A percentile compares a stretch with the other conserved stretches of the same genome.
Evolutionary conservation across 2,113 vertebrate genomes (phyloP).

Genomic region (Channa maculata): DNA sequence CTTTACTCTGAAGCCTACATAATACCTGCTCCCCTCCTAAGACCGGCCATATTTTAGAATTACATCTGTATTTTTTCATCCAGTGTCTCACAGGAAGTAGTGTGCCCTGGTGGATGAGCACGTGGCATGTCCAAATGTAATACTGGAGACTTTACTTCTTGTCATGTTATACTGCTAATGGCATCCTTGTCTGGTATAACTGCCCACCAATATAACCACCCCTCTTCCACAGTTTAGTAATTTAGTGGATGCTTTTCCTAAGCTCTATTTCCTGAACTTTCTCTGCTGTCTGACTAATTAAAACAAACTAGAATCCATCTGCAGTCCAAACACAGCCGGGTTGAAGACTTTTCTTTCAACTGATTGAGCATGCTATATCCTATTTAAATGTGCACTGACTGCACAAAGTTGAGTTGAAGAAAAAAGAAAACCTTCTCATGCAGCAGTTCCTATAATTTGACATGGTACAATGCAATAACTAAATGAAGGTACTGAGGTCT

Average conservation of each 20-base stretch:
- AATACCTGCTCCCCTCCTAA: constrained; percentile 3
- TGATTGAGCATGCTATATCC: background rate
- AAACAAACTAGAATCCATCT: background rate
- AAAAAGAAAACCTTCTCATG: background rate
- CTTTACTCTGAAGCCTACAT: constrained; percentile 8
- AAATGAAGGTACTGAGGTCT: background rate
- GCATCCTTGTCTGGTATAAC: background rate
- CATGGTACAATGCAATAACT: background rate
- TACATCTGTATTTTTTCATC: background rate
- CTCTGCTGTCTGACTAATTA: background rate
- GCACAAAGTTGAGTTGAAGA: background rate
- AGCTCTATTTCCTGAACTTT: background rate
- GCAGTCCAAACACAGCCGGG: background rate
- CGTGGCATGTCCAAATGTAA: background rate
- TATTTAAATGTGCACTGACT: background rate
- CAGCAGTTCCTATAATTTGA: constrained; percentile 3
- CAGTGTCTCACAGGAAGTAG: background rate
- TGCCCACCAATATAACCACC: no score
- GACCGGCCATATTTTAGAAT: background rate
- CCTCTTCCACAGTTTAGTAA: no score
- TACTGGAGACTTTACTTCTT: background rate
- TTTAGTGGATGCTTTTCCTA: background rate
- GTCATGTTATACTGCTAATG: background rate
- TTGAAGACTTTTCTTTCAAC: background rate
- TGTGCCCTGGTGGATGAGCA: background rate